A percentile compares a stretch with the other conserved stretches of the same genome.
Conservation (phyloP, 2,113 vertebrate species). For the Pongo pygmaeus region DNA sequence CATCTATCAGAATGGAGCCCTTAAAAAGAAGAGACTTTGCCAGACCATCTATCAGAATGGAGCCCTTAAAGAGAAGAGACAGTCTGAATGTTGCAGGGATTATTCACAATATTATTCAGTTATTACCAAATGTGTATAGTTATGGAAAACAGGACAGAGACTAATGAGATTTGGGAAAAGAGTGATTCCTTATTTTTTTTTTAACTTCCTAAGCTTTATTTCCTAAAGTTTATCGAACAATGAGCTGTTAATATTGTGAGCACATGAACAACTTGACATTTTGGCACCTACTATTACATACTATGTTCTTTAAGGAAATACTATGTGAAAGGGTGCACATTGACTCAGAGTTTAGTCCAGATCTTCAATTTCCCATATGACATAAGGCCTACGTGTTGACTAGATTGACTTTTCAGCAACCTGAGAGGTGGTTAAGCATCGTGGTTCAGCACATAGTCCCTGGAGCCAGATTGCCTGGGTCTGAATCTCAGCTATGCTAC, state of each 20-base stretch:
- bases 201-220: not conserved
- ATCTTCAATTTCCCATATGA: not conserved
- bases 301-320: not conserved
- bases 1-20: not conserved
- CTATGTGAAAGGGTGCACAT: not conserved
- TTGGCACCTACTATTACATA: not conserved
- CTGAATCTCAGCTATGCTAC: not conserved
- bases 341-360: not conserved
- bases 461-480: not conserved
- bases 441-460: not conserved
- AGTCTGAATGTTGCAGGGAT: not conserved
- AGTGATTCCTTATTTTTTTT: not conserved
- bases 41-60: not conserved
- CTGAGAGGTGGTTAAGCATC: not conserved
- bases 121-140: not conserved
- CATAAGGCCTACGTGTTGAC: not conserved
- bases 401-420: not conserved
- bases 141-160: not conserved
- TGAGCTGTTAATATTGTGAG: not conserved
- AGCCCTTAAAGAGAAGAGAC: not conserved
- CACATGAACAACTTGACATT: not conserved
- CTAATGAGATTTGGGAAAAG: not conserved
- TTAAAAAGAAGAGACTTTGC: not conserved
- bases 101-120: not conserved
- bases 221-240: conserved; percentile 1